These are phyloP conservation scores for Drosophila aff. DNA, from an alignment of 1,140 invertebrate genomes.

Conservation along the genomic window DNA sequence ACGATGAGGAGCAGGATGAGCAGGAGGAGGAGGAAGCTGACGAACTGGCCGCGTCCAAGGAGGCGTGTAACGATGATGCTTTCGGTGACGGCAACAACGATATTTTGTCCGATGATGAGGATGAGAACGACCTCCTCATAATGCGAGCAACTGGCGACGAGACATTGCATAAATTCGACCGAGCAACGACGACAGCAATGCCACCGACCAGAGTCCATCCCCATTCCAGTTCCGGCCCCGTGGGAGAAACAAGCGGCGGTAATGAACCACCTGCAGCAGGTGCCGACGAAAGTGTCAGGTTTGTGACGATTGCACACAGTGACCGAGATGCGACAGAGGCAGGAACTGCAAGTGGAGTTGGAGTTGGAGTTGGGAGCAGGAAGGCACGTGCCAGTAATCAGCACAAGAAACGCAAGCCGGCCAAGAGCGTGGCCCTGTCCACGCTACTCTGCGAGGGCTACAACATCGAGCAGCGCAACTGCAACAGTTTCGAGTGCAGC, in stretches of 20 bases:
- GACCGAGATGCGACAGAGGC: constrained; percentile 18
- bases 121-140: constrained; percentile 50
- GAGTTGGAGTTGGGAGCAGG: constrained; percentile 16
- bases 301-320: constrained; percentile 67
- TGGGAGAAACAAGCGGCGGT: constrained; percentile 62
- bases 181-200: constrained; percentile 24
- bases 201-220: constrained; percentile 12
- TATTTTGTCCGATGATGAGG: constrained; percentile 49
- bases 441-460: constrained; percentile 83
- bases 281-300: constrained; percentile 60
- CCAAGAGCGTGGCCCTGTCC: constrained; percentile 71
- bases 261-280: constrained; percentile 49
- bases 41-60: constrained; percentile 44
- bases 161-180: constrained; percentile 56
- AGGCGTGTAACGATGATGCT: constrained; percentile 61
- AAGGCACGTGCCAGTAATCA: constrained; percentile 72
- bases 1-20: constrained; percentile 46
- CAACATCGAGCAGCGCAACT: constrained; percentile 84
- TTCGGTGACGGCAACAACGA: constrained; percentile 68
- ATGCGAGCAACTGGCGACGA: constrained; percentile 53
- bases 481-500: constrained; percentile 83
- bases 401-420: constrained; percentile 69
- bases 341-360: too few relatives aligned
- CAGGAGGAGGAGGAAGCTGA: constrained; percentile 10
- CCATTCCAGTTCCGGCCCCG: constrained; percentile 8